These are phyloP conservation scores for Callionymus lyra DNA, from an alignment of 2,113 vertebrate genomes.

Conservation along the genomic window DNA sequence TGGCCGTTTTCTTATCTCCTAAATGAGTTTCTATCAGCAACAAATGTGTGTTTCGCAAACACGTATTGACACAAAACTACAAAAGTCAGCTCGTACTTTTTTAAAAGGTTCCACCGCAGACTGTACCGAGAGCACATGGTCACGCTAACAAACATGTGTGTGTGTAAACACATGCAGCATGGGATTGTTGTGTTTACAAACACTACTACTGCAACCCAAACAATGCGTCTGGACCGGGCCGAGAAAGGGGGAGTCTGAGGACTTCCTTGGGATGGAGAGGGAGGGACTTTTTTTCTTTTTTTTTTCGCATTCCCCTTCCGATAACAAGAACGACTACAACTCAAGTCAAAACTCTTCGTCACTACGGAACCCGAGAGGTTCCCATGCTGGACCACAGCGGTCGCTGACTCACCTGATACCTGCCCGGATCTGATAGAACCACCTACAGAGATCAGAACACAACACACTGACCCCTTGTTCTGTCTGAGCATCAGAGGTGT, in stretches of 20 bases:
- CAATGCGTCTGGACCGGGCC: slow-evolving; percentile 39
- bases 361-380: slow-evolving; percentile 45
- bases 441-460: slow-evolving; percentile 42
- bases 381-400: slow-evolving; percentile 38
- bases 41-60: too few species aligned
- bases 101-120: too few species aligned
- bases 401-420: slow-evolving; percentile 45
- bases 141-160: too few species aligned
- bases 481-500: slow-evolving; percentile 29
- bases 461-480: slow-evolving; percentile 37
- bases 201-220: slow-evolving; percentile 52
- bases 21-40: too few species aligned
- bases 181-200: neutral
- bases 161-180: too few species aligned
- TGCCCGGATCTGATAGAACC: slow-evolving; percentile 43
- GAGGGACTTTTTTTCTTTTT: slow-evolving; percentile 22
- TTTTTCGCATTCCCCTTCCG: slow-evolving; percentile 38
- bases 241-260: slow-evolving; percentile 33
- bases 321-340: slow-evolving; percentile 45
- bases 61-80: too few species aligned
- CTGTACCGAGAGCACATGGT: too few species aligned
- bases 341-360: slow-evolving; percentile 5
- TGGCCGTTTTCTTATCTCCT: too few species aligned
- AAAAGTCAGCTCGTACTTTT: too few species aligned
- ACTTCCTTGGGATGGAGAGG: slow-evolving; percentile 49